These are phyloP conservation scores for Campoplex capitator DNA, from an alignment of 2,888 invertebrate species.

Conservation along the genomic window DNA sequence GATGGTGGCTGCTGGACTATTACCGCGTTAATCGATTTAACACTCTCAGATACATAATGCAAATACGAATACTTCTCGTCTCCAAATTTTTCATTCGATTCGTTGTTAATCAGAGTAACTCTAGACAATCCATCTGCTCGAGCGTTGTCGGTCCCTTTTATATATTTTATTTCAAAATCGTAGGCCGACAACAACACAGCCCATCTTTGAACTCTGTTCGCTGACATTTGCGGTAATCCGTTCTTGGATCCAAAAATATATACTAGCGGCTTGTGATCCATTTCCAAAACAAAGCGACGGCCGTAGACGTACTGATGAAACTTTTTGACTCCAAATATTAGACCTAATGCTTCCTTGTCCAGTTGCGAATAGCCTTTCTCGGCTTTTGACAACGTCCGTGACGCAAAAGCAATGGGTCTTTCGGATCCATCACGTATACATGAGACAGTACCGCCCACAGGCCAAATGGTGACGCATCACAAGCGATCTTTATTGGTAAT, in stretches of 20 bases:
- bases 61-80: conserved; percentile 2
- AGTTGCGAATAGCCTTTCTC: conserved; percentile 73
- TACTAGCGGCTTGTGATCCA: conserved; percentile 72
- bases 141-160: conserved; percentile 60
- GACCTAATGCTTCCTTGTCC: conserved; percentile 76
- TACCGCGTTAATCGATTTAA: not conserved
- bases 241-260: conserved; percentile 64
- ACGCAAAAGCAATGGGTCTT: conserved; percentile 66
- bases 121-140: conserved; percentile 71
- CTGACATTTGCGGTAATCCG: conserved; percentile 65
- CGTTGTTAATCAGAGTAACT: conserved; percentile 46
- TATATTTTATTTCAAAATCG: conserved; percentile 65
- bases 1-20: too few relatives aligned
- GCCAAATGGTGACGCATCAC: conserved; percentile 81
- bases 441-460: conserved; percentile 76
- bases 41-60: conserved; percentile 34
- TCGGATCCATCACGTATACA: conserved; percentile 57
- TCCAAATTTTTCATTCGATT: not conserved
- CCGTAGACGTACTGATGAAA: conserved; percentile 70
- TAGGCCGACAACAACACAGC: conserved; percentile 69
- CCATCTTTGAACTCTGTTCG: conserved; percentile 72
- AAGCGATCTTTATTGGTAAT: conserved; percentile 76
- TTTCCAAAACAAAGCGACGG: conserved; percentile 70
- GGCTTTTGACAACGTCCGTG: conserved; percentile 25
- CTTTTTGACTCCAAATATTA: conserved; percentile 79